Conservation (phyloP, 2,888 invertebrate species). For the Reticulitermes lucifugus region DNA sequence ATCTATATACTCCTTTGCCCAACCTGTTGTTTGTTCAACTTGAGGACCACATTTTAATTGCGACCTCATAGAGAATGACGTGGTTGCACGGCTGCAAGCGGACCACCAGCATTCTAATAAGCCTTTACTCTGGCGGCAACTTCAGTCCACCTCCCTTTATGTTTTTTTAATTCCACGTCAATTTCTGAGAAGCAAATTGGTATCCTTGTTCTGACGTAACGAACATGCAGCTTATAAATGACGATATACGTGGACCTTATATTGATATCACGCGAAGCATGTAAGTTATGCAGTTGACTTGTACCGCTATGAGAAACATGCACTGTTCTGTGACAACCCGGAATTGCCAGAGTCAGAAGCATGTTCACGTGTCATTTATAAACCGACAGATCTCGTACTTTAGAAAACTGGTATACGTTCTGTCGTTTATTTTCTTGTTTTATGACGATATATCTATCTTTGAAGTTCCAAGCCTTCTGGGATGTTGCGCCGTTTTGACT, state of each 20-base stretch:
- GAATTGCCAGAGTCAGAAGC: too few species aligned
- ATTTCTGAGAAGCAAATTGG: conserved; percentile 12
- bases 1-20: background rate
- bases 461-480: too few species aligned
- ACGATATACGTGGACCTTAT: conserved; percentile 4
- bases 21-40: background rate
- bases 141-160: background rate
- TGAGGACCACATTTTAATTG: background rate
- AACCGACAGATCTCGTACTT: too few species aligned
- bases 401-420: too few species aligned
- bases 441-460: too few species aligned
- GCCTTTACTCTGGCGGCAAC: background rate
- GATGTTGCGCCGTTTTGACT: too few species aligned
- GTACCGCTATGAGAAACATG: background rate
- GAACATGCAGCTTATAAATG: background rate
- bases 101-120: conserved; percentile 4
- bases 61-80: background rate
- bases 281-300: background rate
- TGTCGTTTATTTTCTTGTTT: too few species aligned
- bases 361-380: too few species aligned
- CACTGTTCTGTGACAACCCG: background rate
- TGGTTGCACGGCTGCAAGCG: background rate
- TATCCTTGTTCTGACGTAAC: conserved; percentile 4
- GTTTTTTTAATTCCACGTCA: background rate
- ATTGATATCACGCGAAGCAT: conserved; percentile 4